Percentiles rank a stretch among this genome's conserved stretches.
These are phyloP conservation scores for Tubiluchus corallicola DNA, from an alignment of 2,888 invertebrate species.

Conservation along the genomic window DNA sequence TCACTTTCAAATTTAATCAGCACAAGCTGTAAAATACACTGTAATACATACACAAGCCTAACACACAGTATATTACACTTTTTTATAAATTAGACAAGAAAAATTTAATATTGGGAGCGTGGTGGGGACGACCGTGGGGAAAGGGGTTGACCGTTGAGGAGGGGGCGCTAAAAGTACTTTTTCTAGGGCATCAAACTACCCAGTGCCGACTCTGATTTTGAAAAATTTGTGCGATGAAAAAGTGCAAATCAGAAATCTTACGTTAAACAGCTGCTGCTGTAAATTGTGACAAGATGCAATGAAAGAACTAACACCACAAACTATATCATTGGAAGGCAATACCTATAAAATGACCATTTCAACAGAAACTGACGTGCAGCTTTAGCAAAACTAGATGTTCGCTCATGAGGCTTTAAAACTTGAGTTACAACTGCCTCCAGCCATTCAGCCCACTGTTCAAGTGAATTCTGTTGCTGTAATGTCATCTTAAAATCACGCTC, in stretches of 20 bases:
- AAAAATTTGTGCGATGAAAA: slow-evolving; percentile 5
- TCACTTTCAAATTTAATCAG: no score
- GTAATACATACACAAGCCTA: no score
- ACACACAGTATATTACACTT: no score
- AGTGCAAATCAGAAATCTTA: neutral
- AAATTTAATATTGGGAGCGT: no score
- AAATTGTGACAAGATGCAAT: slow-evolving; percentile 4
- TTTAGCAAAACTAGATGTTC: slow-evolving; percentile 48
- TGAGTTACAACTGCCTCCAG: slow-evolving; percentile 77
- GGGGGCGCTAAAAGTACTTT: no score
- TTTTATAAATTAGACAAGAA: no score
- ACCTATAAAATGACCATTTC: slow-evolving; percentile 97
- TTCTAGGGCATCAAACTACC: no score
- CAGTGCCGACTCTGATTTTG: no score
- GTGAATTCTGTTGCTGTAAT: slow-evolving; percentile 55
- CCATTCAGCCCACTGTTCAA: slow-evolving; percentile 98
- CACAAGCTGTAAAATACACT: no score
- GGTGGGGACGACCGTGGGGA: no score
- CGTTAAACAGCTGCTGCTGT: no score
- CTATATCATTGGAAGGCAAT: slow-evolving; percentile 14
- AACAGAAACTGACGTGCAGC: slow-evolving; percentile 79
- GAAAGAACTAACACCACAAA: neutral
- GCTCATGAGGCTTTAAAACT: slow-evolving; percentile 71
- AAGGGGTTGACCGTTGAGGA: no score
- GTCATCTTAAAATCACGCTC: slow-evolving; percentile 63